These are phyloP conservation scores for Dolomedes plantarius DNA, from an alignment of 2,888 invertebrate species.

Conservation along the genomic window DNA sequence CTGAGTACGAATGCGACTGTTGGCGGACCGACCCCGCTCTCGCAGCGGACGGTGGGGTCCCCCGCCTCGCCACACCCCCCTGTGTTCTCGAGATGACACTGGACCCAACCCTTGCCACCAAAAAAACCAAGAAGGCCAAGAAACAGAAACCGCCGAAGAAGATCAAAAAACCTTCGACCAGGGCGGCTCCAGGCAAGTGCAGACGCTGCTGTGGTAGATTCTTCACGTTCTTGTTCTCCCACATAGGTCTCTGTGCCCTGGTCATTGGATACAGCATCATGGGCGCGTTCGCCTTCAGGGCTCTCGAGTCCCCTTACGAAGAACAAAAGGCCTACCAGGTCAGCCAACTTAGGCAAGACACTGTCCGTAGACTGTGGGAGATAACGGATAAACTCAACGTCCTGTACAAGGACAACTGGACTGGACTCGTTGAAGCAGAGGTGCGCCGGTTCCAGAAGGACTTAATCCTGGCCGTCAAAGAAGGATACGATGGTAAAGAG, in stretches of 20 bases:
- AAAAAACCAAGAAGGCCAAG: conserved; percentile 8
- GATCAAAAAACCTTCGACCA: conserved; percentile 17
- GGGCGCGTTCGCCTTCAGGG: conserved; percentile 91
- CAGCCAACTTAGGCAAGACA: conserved; percentile 80
- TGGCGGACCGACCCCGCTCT: conserved; percentile 68
- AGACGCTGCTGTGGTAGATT: conserved; percentile 87
- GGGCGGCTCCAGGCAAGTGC: conserved; percentile 79
- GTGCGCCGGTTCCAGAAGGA: conserved; percentile 81
- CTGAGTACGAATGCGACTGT: conserved; percentile 67
- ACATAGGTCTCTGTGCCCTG: conserved; percentile 94
- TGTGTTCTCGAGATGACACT: conserved; percentile 66
- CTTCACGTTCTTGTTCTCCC: conserved; percentile 96
- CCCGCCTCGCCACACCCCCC: conserved; percentile 54
- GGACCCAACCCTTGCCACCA: conserved; percentile 19
- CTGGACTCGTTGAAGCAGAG: conserved; percentile 82
- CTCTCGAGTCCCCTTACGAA: conserved; percentile 75
- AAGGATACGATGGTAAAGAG: conserved; percentile 83
- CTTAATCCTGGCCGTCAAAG: conserved; percentile 80
- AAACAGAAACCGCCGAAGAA: conserved; percentile 39
- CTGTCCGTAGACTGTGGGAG: conserved; percentile 86
- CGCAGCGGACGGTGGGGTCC: conserved; percentile 45
- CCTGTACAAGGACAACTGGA: conserved; percentile 85
- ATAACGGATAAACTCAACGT: conserved; percentile 84
- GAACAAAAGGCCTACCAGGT: conserved; percentile 78
- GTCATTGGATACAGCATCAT: conserved; percentile 93